A percentile compares a stretch with the other conserved stretches of the same genome.
Conservation (phyloP, 2,797 vertebrate species). For the Coracias cyanogaster region DNA sequence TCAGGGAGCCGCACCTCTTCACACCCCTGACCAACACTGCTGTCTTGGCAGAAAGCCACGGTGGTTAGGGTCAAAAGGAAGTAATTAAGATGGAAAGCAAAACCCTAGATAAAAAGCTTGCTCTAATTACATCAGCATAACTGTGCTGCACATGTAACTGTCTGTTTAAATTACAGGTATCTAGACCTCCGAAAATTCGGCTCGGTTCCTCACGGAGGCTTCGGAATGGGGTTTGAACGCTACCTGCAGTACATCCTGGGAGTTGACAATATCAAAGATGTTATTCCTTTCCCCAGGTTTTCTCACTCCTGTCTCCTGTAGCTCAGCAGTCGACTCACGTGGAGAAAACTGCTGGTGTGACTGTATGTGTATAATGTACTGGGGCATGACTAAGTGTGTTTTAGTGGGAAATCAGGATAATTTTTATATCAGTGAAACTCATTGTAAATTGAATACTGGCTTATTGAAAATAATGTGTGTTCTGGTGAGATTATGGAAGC, state of each 20-base stretch:
- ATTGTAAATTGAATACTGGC: background rate
- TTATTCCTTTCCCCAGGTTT: slow-evolving; percentile 94
- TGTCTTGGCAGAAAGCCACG: background rate
- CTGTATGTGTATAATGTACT: background rate
- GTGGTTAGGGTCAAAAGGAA: background rate
- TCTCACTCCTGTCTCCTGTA: slow-evolving; percentile 91
- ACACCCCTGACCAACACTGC: background rate
- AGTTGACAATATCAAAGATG: slow-evolving; percentile 95
- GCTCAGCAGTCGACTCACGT: background rate
- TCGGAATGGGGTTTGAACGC: slow-evolving; percentile 97
- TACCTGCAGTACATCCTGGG: slow-evolving; percentile 94
- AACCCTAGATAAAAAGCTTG: background rate
- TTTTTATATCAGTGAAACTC: background rate
- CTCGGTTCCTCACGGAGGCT: slow-evolving; percentile 94
- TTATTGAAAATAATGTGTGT: background rate
- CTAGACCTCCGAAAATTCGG: slow-evolving; percentile 94
- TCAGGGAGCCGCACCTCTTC: background rate
- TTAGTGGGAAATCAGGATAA: background rate
- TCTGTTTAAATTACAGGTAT: slow-evolving; percentile 86
- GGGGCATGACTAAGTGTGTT: background rate
- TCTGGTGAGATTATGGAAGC: background rate
- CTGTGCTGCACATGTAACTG: background rate
- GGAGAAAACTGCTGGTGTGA: background rate
- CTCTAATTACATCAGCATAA: background rate
- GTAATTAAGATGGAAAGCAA: slow-evolving; percentile 1